These are phyloP conservation scores for Gryon sp. DNA, from an alignment of 1,140 invertebrate genomes.

Conservation along the genomic window DNA sequence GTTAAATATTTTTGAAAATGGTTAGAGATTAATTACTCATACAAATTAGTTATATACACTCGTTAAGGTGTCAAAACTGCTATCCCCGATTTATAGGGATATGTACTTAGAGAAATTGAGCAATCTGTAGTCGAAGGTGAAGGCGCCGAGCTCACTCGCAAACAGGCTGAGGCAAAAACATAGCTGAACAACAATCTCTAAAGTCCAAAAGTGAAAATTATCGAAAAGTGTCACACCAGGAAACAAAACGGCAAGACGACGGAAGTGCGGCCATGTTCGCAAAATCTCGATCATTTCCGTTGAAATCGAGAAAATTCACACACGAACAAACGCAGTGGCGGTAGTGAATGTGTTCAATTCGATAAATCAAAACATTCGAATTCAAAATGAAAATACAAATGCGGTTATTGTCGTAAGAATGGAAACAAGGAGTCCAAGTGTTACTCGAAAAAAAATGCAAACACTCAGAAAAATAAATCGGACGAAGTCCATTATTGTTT, in stretches of 20 bases:
- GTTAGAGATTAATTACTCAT: too few species aligned
- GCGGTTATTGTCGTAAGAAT: not conserved
- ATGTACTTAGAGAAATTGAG: constrained; percentile 20
- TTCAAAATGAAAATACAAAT: not conserved
- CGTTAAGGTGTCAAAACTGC: too few species aligned
- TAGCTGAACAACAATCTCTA: constrained; percentile 6
- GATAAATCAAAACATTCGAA: not conserved
- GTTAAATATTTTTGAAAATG: too few species aligned
- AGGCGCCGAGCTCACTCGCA: not conserved
- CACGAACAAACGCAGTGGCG: not conserved
- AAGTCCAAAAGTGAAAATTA: constrained; percentile 8
- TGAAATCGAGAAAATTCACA: not conserved
- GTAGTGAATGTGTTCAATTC: not conserved
- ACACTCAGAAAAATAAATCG: not conserved
- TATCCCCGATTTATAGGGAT: constrained; percentile 41
- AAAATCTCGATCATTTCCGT: too few species aligned
- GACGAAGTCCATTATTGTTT: not conserved
- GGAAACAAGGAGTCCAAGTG: not conserved
- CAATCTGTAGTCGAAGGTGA: not conserved
- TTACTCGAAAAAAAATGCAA: too few species aligned
- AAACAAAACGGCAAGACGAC: not conserved
- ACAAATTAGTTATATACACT: too few species aligned
- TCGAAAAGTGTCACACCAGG: constrained; percentile 14
- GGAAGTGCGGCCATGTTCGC: constrained; percentile 10
- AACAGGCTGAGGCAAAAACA: not conserved